A percentile compares a stretch with the other conserved stretches of the same genome.
phyloP scores from a whole-genome alignment of 1,140 invertebrate genomes.

The Saccostrea cuccullata region DNA sequence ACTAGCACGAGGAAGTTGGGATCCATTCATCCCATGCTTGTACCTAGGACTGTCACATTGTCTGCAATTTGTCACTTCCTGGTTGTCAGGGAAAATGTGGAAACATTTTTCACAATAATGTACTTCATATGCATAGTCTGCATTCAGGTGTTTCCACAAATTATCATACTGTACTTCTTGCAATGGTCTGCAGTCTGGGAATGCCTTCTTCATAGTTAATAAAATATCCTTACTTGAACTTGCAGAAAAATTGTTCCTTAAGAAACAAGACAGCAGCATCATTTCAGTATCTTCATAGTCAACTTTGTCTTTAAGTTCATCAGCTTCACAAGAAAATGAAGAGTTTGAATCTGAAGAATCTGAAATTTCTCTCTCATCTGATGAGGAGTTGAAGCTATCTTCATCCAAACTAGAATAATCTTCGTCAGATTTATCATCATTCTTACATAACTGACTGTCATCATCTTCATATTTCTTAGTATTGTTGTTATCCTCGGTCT shows the following conservation, averaged over 20 bases:
- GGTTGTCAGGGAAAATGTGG: background rate
- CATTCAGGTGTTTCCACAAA: background rate
- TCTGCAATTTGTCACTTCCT: background rate
- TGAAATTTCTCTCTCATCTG: background rate
- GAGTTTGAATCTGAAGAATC: background rate
- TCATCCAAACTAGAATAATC: background rate
- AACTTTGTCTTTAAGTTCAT: background rate
- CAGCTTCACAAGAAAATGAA: background rate
- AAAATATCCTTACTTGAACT: background rate
- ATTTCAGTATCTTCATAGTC: background rate
- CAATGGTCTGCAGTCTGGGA: background rate
- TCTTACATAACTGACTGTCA: background rate
- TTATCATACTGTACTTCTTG: background rate
- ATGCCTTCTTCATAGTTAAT: background rate
- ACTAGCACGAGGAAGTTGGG: background rate
- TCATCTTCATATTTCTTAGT: background rate
- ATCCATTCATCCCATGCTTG: background rate
- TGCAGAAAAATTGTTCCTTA: slow-evolving; percentile 10
- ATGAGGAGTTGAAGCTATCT: background rate
- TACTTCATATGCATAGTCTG: background rate
- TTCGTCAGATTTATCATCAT: background rate
- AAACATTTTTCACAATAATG: slow-evolving; percentile 5
- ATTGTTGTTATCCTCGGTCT: too few relatives aligned
- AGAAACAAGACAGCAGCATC: background rate
- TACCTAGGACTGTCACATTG: background rate